These are phyloP conservation scores for Hirundichthys speculiger DNA, from an alignment of 2,113 vertebrate species.

Conservation along the genomic window DNA sequence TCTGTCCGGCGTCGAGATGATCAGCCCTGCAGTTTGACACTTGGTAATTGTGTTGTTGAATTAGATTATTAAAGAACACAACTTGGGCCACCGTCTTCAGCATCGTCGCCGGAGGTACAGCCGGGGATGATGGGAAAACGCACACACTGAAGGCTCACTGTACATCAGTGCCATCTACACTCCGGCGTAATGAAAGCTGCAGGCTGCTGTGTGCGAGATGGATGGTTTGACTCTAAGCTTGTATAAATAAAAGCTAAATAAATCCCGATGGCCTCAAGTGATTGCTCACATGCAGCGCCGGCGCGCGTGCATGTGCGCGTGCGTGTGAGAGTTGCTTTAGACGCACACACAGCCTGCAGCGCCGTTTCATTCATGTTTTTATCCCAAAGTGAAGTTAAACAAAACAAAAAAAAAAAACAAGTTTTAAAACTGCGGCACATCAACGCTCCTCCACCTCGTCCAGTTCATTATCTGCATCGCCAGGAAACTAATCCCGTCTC, in stretches of 20 bases:
- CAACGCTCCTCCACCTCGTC: slow-evolving; percentile 19
- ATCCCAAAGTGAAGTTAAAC: slow-evolving; percentile 63
- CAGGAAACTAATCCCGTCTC: not conserved
- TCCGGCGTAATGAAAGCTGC: slow-evolving; percentile 66
- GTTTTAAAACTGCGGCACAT: slow-evolving; percentile 27
- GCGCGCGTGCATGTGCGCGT: slow-evolving; percentile 48
- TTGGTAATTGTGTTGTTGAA: slow-evolving; percentile 77
- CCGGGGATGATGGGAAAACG: slow-evolving; percentile 57
- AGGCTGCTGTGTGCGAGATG: slow-evolving; percentile 68
- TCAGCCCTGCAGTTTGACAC: slow-evolving; percentile 61
- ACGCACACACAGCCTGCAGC: slow-evolving; percentile 36
- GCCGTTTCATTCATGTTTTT: slow-evolving; percentile 62
- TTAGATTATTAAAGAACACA: slow-evolving; percentile 78
- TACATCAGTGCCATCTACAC: slow-evolving; percentile 58
- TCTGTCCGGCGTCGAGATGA: slow-evolving; percentile 26
- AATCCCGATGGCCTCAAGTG: slow-evolving; percentile 71
- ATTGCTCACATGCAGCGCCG: slow-evolving; percentile 39
- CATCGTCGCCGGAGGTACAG: slow-evolving; percentile 58
- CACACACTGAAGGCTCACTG: slow-evolving; percentile 42
- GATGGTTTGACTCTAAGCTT: slow-evolving; percentile 77
- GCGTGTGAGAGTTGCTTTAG: too few species aligned
- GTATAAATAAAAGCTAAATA: slow-evolving; percentile 79
- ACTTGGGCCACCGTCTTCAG: slow-evolving; percentile 47
- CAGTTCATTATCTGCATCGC: not conserved
- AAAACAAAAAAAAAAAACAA: slow-evolving; percentile 19